These are phyloP conservation scores for Charadrius vociferus DNA, from an alignment of 2,113 vertebrate genomes.

Conservation along the genomic window DNA sequence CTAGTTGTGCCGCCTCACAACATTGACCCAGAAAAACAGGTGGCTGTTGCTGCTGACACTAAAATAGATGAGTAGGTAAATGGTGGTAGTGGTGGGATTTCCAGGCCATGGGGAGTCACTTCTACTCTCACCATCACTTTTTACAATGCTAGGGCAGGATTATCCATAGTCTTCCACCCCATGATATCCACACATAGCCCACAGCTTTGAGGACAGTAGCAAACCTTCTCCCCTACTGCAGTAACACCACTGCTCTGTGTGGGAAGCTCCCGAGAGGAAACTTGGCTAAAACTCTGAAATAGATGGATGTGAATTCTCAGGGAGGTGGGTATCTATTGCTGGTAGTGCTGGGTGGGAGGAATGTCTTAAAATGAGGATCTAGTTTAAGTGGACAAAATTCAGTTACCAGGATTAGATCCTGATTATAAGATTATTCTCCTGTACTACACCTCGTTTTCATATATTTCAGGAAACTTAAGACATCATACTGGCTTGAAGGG, in stretches of 20 bases:
- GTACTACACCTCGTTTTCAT: not conserved
- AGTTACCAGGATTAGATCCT: not conserved
- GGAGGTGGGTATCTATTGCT: not conserved
- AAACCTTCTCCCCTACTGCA: not conserved
- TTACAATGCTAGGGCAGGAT: not conserved
- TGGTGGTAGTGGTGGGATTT: not conserved
- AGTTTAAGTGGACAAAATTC: not conserved
- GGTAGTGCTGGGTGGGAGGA: not conserved
- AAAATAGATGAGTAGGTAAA: not conserved
- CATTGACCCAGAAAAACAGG: not conserved
- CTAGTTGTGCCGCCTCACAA: not conserved
- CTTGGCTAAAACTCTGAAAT: not conserved
- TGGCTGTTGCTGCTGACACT: not conserved
- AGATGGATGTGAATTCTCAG: not conserved
- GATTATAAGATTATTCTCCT: not conserved
- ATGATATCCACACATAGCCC: rapidly evolving
- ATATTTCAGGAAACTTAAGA: not conserved
- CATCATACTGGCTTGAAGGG: not conserved
- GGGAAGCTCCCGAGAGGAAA: not conserved
- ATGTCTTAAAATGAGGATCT: not conserved
- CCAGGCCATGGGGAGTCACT: not conserved
- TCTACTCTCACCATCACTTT: not conserved
- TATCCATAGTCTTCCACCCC: not conserved
- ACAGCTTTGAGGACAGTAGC: not conserved
- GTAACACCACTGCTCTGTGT: not conserved